These are phyloP conservation scores for Anthopleura xanthogrammica DNA, from an alignment of 92 coral and sea anemone species.

Conservation along the genomic window DNA sequence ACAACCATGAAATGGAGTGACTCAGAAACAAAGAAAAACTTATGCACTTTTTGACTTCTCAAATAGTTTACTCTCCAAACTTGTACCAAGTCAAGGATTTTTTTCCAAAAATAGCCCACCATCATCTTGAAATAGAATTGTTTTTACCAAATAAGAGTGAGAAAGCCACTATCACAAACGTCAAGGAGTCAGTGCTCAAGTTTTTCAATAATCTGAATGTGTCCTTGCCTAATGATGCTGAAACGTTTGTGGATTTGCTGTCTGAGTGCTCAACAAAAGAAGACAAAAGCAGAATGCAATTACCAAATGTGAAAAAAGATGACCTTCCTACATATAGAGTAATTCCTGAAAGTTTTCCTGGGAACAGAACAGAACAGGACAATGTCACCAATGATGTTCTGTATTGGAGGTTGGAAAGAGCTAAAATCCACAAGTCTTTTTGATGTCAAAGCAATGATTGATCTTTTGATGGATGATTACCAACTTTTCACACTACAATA, in stretches of 20 bases:
- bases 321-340: constrained; percentile 14
- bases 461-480: constrained; percentile 31
- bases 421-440: constrained; percentile 20
- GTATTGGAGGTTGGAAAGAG: constrained; percentile 36
- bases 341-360: constrained; percentile 22
- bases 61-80: constrained; percentile 21
- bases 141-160: too few species aligned
- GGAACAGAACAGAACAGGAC: background rate
- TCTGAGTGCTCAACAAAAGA: constrained; percentile 9
- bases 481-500: constrained; percentile 14
- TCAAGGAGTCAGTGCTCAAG: background rate
- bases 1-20: constrained; percentile 24
- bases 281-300: constrained; percentile 3
- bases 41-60: constrained; percentile 21
- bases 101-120: too few species aligned
- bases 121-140: too few species aligned
- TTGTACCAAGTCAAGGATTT: background rate
- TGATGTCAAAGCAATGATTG: constrained; percentile 27
- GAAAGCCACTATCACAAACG: too few species aligned
- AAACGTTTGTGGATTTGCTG: constrained; percentile 19
- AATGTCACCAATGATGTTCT: constrained; percentile 8
- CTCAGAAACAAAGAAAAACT: constrained; percentile 27
- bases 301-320: constrained; percentile 7
- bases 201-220: background rate
- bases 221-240: constrained; percentile 16